Percentiles rank a stretch among this genome's conserved stretches.
phyloP scores from a whole-genome alignment of 2,797 vertebrate species.

The Lacerta bilineata region DNA sequence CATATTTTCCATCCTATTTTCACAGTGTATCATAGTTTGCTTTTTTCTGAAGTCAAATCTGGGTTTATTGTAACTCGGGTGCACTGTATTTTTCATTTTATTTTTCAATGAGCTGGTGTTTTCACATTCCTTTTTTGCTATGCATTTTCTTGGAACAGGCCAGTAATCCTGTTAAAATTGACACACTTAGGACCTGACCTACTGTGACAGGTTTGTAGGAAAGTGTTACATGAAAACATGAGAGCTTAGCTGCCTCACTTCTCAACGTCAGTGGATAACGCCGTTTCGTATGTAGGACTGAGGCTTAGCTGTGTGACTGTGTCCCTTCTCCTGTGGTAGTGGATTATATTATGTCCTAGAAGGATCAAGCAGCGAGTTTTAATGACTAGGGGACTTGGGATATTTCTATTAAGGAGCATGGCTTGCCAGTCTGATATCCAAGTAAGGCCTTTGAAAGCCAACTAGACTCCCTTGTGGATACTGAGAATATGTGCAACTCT shows the following conservation, averaged over 20 bases:
- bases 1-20: background rate
- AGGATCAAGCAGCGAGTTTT: background rate
- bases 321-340: background rate
- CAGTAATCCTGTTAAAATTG: constrained; percentile 7
- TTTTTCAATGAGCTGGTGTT: rapidly evolving
- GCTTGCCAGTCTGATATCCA: background rate
- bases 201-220: background rate
- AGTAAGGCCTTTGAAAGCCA: background rate
- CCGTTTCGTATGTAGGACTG: background rate
- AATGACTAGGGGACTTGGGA: background rate
- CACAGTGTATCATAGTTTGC: too few relatives aligned
- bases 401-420: background rate
- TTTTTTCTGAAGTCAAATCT: background rate
- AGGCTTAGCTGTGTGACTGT: background rate
- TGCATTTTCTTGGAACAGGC: background rate
- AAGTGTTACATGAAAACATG: background rate
- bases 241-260: background rate
- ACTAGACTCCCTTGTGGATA: background rate
- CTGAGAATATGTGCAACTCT: background rate
- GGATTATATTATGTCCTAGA: background rate
- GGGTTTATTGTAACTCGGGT: background rate
- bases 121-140: background rate
- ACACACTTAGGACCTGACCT: background rate
- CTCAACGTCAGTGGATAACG: constrained; percentile 1
- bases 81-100: background rate